Evolutionary conservation across 2,888 invertebrate genomes (phyloP), one percentile per base, ranked within the genome.

Genomic region (Parnassius orleans): DNA sequence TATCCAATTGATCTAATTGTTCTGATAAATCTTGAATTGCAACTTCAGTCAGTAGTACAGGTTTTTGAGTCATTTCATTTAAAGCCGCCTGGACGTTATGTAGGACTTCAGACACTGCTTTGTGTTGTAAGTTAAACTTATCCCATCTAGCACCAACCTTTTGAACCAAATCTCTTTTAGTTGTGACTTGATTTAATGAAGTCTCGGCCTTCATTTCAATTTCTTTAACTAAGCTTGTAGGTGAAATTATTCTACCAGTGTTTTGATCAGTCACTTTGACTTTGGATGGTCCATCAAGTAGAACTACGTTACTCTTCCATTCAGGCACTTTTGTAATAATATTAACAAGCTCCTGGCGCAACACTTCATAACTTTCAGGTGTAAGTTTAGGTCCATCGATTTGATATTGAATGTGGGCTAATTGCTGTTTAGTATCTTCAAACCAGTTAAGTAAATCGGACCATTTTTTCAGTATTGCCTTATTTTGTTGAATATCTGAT

Each of bases 401-500:
- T 79, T 96, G 95, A 74, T 96, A 96, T 74, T 96, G 95, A 65
- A 96, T 93, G 71, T 97, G 96, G 57, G 94, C 94, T 53, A 97
- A 83, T 78, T 96, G 96, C 70, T 95, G 95, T 68, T 94, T 94
- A 1, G 95, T 94, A 68, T 97, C 96, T 59, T 95, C 94, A 70
- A 95, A 95, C 95, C 96, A 97, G 71, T 94, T 95, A 10, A 96
- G 83, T 41, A 98, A 92, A 72, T 97, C 96, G 0, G 94, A 94
- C 97, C 98, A 97, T 75, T 95, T 96, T 76, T 96, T 95, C 41
- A 97, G 81, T 3, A 95, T 93, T 0, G 90, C 91, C 78, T 95
- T 96, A 81, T 96, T 96, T 71, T 95, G 93, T 71, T 94, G 93
- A 69, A 97, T 92, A 69, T 94, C 94, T 48, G 93, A 94, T 76